Conservation (phyloP, 1,140 invertebrate species). For the Tetramorium alpestre region DNA sequence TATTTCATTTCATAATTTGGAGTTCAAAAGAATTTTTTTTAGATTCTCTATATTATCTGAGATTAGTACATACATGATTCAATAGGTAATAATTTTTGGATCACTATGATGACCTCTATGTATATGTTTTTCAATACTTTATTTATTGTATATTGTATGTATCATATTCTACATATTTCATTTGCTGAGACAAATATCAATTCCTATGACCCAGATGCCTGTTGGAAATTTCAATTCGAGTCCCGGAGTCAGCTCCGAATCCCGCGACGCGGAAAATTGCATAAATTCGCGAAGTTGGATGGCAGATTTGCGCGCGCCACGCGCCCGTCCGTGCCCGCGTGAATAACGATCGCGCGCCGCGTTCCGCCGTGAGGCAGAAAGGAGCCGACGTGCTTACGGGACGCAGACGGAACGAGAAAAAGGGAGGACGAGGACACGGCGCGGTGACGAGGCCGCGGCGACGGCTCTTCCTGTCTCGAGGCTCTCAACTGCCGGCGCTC, state of each 20-base stretch:
- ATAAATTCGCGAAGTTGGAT: not conserved
- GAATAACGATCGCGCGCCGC: conserved; percentile 13
- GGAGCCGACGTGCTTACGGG: not conserved
- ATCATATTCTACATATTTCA: not conserved
- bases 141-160: too few species aligned
- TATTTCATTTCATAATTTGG: too few species aligned
- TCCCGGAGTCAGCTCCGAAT: not conserved
- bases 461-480: conserved; percentile 11
- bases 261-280: not conserved
- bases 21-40: too few species aligned
- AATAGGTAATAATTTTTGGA: too few species aligned
- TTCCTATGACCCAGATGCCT: not conserved
- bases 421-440: conserved; percentile 26
- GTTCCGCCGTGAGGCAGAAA: not conserved
- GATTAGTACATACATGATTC: too few species aligned
- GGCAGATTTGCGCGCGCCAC: not conserved
- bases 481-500: conserved; percentile 55
- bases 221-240: not conserved
- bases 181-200: not conserved
- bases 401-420: conserved; percentile 30
- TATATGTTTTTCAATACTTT: too few species aligned
- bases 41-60: too few species aligned
- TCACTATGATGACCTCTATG: too few species aligned
- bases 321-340: not conserved
- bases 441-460: not conserved